Percentiles rank a stretch among this genome's conserved stretches.
phyloP scores from a whole-genome alignment of 2,797 vertebrate genomes.

The Champsocephalus esox region DNA sequence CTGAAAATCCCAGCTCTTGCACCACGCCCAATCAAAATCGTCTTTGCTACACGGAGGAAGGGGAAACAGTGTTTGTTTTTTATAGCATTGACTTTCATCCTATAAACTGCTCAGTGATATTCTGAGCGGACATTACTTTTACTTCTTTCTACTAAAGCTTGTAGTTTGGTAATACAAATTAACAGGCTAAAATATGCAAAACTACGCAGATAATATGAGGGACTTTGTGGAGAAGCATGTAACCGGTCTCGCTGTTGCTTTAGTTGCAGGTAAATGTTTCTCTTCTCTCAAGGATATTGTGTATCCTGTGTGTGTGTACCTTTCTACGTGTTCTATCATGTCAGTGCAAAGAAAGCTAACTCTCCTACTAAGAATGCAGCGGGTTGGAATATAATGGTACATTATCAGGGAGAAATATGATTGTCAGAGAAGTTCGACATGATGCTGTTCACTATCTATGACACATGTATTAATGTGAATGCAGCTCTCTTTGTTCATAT shows the following conservation, averaged over 20 bases:
- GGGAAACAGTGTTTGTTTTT: not conserved
- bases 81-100: not conserved
- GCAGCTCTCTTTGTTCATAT: not conserved
- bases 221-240: constrained; percentile 62
- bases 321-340: not conserved
- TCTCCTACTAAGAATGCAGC: not conserved
- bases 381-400: too few species aligned
- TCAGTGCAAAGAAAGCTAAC: not conserved
- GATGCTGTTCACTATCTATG: not conserved
- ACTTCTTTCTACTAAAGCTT: too few species aligned
- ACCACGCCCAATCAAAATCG: not conserved
- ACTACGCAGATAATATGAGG: constrained; percentile 49
- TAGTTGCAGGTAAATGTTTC: constrained; percentile 70
- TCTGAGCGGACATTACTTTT: too few species aligned
- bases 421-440: not conserved
- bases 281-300: not conserved
- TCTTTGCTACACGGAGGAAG: not conserved
- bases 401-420: not conserved
- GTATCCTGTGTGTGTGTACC: not conserved
- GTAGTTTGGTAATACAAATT: not conserved
- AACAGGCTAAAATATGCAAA: constrained; percentile 60
- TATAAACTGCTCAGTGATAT: accelerated
- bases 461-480: not conserved
- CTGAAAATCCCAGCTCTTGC: constrained; percentile 32
- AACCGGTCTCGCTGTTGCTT: constrained; percentile 42